Percentiles rank a stretch among this genome's conserved stretches.
Conservation (phyloP, 1,140 invertebrate genomes). For the Cotesia vestalis region DNA sequence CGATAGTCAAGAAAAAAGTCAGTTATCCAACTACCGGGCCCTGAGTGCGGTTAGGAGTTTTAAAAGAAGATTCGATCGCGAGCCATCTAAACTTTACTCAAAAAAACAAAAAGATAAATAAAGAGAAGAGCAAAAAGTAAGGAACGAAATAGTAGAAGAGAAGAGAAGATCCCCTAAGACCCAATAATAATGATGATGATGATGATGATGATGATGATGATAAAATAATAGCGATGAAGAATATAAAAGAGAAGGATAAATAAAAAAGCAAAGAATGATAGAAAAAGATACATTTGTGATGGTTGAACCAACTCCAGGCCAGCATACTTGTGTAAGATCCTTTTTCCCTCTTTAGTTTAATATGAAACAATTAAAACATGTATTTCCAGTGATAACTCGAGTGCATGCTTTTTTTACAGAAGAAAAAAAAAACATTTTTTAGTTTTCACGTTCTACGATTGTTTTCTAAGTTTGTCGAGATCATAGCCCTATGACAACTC, state of each 20-base stretch:
- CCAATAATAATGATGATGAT: slow-evolving; percentile 37
- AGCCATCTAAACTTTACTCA: slow-evolving; percentile 4
- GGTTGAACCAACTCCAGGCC: too few relatives aligned
- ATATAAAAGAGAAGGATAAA: slow-evolving; percentile 28
- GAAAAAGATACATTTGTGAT: too few relatives aligned
- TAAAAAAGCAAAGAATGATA: too few relatives aligned
- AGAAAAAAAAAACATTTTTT: too few relatives aligned
- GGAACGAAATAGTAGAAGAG: slow-evolving; percentile 29
- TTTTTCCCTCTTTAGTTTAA: too few relatives aligned
- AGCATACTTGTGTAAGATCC: too few relatives aligned
- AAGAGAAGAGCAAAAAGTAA: slow-evolving; percentile 34
- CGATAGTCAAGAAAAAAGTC: slow-evolving; percentile 59
- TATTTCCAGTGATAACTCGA: too few relatives aligned
- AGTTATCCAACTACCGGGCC: slow-evolving; percentile 58
- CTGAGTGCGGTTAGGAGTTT: slow-evolving; percentile 40
- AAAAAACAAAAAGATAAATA: slow-evolving; percentile 15
- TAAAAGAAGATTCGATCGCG: slow-evolving; percentile 1
- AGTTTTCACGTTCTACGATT: too few relatives aligned
- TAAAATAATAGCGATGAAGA: slow-evolving; percentile 12
- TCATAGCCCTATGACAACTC: too few relatives aligned
- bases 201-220: slow-evolving; percentile 32
- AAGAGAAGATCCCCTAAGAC: slow-evolving; percentile 34
- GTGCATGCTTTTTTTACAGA: too few relatives aligned
- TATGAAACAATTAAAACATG: too few relatives aligned
- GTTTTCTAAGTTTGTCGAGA: too few relatives aligned